Base-by-base conservation (phyloP, 2,797 vertebrate genomes). In the Gymnocypris eckloni region DNA sequence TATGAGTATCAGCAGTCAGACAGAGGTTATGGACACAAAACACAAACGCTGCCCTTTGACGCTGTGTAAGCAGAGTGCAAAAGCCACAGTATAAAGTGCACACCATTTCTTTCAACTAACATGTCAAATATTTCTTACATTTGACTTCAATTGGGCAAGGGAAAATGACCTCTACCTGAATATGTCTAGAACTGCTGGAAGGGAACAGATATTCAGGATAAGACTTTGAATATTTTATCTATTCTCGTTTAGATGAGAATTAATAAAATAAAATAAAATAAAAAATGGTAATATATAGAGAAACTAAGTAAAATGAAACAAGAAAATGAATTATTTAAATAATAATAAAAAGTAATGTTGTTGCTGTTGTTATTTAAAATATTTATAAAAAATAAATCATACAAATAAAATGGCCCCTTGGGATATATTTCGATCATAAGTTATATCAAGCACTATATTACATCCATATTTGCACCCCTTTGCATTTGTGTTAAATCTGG, bases 361-460 rank as follows among this genome's bases (percentile, higher is more conserved):
- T 54, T 54, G 5, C 1, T 64, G 28, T 33, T 66, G 15, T 33
- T 8, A 15, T 33, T 66, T 66, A 28, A 28, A 64, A 15, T 28
- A 54, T 52, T 54, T 22, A 8, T 10, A 56, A 9, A 64, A 37
- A 18, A 37, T 18, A 18, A 37, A 37, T 16, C 1, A 67, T 18
- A 67, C 7, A 67, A 67, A 39, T 67, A 37, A 67, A 67, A 64
- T 15, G 12, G n/a, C 33, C 33, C 15, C 16, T 20, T 67, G 16
- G 20, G 33, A 18, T 67, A 67, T 39, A 37, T 18, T 79, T 11
- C 20, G 13, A 79, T 66, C 13, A 18, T 2, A 96, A 97, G 96
- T 97, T 95, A 92, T 94, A 97, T 97, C 97, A 96, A 96, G 95
- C 95, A 95, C 96, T 96, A 92, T 94, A 96, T 98, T 97, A 96